These are phyloP conservation scores for Balearica regulorum DNA, from an alignment of 2,797 vertebrate species.

Conservation along the genomic window DNA sequence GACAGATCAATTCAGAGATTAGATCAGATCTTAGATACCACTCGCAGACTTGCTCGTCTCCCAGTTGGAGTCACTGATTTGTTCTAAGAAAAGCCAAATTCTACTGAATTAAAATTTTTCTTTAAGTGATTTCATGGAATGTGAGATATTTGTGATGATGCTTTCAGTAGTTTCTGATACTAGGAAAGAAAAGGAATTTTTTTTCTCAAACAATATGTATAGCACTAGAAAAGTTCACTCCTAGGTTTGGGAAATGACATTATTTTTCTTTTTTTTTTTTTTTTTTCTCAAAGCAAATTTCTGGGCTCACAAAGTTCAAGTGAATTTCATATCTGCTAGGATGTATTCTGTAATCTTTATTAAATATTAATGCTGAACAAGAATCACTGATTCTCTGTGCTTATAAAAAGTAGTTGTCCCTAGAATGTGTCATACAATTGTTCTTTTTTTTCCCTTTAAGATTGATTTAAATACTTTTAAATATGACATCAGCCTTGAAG, in stretches of 20 bases:
- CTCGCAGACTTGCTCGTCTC: neutral
- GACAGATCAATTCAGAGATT: neutral
- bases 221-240: neutral
- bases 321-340: neutral
- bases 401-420: neutral
- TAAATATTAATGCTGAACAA: neutral
- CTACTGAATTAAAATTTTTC: neutral
- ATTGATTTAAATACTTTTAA: constrained; percentile 22
- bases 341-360: neutral
- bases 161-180: neutral
- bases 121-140: neutral
- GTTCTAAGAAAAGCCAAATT: neutral
- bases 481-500: constrained; percentile 6
- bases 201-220: neutral
- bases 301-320: neutral
- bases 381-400: neutral
- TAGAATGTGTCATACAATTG: neutral
- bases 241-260: neutral
- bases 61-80: neutral
- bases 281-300: neutral
- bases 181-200: neutral
- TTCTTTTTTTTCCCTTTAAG: neutral
- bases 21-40: neutral
- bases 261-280: neutral
- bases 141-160: neutral